These are phyloP conservation scores for Gastracanthus pulcherrimus DNA, from an alignment of 2,888 invertebrate species.

Conservation along the genomic window DNA sequence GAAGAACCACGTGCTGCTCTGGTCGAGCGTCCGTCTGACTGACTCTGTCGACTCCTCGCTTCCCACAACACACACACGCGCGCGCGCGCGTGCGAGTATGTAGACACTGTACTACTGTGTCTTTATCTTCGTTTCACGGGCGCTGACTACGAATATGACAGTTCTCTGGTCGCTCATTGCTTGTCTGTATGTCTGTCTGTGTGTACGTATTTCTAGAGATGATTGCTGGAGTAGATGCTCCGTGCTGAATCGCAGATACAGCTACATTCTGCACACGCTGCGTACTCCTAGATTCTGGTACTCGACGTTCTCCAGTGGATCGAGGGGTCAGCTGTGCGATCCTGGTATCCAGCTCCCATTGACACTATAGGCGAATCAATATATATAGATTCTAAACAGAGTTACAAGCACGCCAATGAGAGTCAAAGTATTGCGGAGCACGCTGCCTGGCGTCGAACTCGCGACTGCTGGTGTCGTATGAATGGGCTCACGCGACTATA, in stretches of 20 bases:
- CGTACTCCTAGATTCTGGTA: too few relatives aligned
- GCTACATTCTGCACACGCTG: not conserved
- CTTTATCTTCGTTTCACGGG: not conserved
- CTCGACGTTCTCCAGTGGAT: too few relatives aligned
- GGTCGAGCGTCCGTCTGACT: not conserved
- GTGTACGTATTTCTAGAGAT: not conserved
- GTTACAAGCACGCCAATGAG: not conserved
- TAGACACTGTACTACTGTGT: not conserved
- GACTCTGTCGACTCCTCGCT: not conserved
- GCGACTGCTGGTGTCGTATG: not conserved
- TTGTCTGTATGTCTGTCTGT: not conserved
- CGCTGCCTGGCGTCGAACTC: conserved; percentile 3
- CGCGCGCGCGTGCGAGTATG: not conserved
- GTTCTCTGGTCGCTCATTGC: not conserved
- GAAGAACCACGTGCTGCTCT: conserved; percentile 1
- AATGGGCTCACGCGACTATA: not conserved
- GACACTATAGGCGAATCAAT: too few relatives aligned
- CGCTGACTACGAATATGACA: not conserved
- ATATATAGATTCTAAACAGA: too few relatives aligned
- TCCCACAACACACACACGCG: not conserved
- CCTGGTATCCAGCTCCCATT: too few relatives aligned
- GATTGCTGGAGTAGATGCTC: not conserved
- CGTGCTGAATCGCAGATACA: not conserved
- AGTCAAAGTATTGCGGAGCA: not conserved
- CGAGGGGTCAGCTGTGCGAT: too few relatives aligned